Conservation (phyloP, 1,140 invertebrate species). For the Drosophila bifasciata region DNA sequence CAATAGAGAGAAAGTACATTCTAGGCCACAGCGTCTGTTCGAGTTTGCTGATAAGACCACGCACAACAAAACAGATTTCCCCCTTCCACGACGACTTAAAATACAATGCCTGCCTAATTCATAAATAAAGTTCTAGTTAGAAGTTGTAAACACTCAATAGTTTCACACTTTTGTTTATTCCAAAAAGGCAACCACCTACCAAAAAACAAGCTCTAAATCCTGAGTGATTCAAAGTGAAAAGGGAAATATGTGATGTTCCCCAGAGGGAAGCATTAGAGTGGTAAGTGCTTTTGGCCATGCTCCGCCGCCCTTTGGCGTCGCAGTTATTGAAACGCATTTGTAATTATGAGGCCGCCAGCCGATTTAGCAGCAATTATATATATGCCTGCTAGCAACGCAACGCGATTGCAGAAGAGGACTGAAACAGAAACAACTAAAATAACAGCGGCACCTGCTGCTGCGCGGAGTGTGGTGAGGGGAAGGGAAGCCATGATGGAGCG, state of each 20-base stretch:
- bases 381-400: constrained; percentile 31
- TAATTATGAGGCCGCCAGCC: constrained; percentile 61
- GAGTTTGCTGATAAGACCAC: constrained; percentile 49
- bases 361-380: constrained; percentile 69
- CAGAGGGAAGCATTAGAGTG: constrained; percentile 30
- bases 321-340: constrained; percentile 46
- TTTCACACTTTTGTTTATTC: constrained; percentile 39
- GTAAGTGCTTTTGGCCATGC: constrained; percentile 37
- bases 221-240: too few species aligned
- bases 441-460: constrained; percentile 26
- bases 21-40: constrained; percentile 5
- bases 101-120: constrained; percentile 1
- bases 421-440: constrained; percentile 6
- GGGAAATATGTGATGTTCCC: constrained; percentile 43
- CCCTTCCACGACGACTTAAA: neutral
- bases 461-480: neutral
- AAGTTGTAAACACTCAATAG: constrained; percentile 56
- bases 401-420: constrained; percentile 13
- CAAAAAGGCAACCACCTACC: neutral
- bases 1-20: constrained; percentile 40
- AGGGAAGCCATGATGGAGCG: constrained; percentile 28
- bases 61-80: constrained; percentile 10
- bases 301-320: constrained; percentile 1
- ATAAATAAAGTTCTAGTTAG: constrained; percentile 65
- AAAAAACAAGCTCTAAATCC: constrained; percentile 28